Base-by-base conservation (phyloP, 53 echinoderm and acorn worm genomes). In the Hippasteria phrygiana region DNA sequence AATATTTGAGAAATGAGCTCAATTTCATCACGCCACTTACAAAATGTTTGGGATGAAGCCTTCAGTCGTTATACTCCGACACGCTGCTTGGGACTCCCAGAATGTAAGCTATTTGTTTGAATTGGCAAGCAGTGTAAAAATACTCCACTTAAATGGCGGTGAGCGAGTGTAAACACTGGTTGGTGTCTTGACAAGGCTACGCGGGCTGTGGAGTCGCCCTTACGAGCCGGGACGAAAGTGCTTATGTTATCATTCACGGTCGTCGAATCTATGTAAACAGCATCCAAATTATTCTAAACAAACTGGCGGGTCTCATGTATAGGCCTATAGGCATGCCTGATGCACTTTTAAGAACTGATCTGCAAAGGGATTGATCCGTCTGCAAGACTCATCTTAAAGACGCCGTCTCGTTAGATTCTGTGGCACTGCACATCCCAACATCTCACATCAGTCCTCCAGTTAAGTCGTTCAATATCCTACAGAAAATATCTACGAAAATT, bases 171-270 rank as follows among this genome's bases (percentile, higher is more conserved):
- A 67, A 85, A 69, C 85, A 85, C 47, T 85, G 27, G 34, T 79
- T 37, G 10, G 51, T 34, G 34, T 85, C 85, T 51, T 50, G 62
- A 66, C 37, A 35, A 69, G 59, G 43, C 28, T 67, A 50, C 69
- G 26, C 29, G 42, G 63, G 43, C 14, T 43, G 34, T 35, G 43
- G 62, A 82, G 82, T 45, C 63, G 41, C 10, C 31, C 22, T 41
- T 22, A 43, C 63, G 16, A 45, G 16, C 26, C 17, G 45, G 6
- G 0, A 18, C 24, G 35, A 27, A 43, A 43, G 13, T 82, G 82
- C 82, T 82, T 82, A 66, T 46, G 62, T 66, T 82, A 82, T 82
- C 82, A 82, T 82, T 65, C 66, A 65, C 66, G 82, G 82, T 82
- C 41, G 39, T 82, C 42, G 43, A 62, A 82, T 43, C 32, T 75